Evolutionary conservation across 53 echinoderm and acorn worm genomes (phyloP), one percentile per base, ranked within the genome.

Genomic region (Mesocentrotus franciscanus): DNA sequence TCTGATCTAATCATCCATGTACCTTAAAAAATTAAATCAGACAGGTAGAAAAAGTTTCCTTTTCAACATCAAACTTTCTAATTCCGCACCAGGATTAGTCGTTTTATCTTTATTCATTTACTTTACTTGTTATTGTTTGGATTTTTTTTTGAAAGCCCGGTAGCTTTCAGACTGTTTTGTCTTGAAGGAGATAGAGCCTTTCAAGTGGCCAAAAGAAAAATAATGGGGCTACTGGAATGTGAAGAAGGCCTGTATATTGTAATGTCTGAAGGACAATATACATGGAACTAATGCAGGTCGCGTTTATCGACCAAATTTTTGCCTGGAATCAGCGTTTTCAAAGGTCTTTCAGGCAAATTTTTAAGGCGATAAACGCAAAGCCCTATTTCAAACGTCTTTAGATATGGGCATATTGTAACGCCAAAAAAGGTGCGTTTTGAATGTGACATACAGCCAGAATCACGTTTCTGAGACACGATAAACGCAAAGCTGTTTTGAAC

Each of bases 41-140:
- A 91, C 91, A 64, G 39, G 91, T 36, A 91, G 60, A 66, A 64
- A 91, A 91, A 62, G 79, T 79, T 79, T 79, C 32, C 79, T 17
- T 64, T 61, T 66, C 91, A 61, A 15, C 33, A 91, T 32, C 68
- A 91, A 91, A 22, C 61, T 61, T 66, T 61, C 56, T 49, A 20
- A 55, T 64, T 92, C 92, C 56, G 42, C 14, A 13, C 71, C 30
- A 0, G 92, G 92, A 92, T 92, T 92, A 92, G 92, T 18, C 74
- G 20, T 56, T 56, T 42, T 92, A 66, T 90, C 91, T 90, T 64
- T 90, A 90, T 90, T 90, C 91, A 90, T 90, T 64, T 64, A 61
- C 36, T 58, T 61, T 66, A 35, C 66, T 90, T 90, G 91, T 90
- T 90, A 60, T 90, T 35, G 91, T 90, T 64, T 62, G 35, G 91